Evolutionary conservation across 2,113 vertebrate species (phyloP).

Genomic region (Neopipo cinnamomea): DNA sequence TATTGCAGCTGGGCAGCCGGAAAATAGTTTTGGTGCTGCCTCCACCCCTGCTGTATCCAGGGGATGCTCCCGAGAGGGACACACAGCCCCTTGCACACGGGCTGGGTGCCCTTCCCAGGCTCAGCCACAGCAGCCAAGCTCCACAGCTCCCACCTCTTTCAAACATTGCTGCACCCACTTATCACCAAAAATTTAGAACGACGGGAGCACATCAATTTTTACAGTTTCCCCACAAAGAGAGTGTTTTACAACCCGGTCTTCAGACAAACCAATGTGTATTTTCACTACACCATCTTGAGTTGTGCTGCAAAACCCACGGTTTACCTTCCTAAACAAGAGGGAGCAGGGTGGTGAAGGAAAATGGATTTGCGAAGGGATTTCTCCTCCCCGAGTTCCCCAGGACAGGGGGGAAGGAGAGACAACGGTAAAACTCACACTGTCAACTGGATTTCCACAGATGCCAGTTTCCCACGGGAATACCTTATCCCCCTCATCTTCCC

Average conservation of each 20-base stretch:
- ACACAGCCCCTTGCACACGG: rapidly evolving
- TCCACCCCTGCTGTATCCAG: not conserved
- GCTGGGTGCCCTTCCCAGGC: not conserved
- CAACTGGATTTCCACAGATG: not conserved
- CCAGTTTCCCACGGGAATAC: rapidly evolving
- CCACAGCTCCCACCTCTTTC: not conserved
- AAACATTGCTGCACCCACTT: not conserved
- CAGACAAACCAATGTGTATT: not conserved
- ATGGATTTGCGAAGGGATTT: not conserved
- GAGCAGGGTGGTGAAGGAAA: not conserved
- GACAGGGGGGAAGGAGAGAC: not conserved
- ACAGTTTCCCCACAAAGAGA: not conserved
- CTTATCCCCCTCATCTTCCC: rapidly evolving
- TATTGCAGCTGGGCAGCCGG: not conserved
- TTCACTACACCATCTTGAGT: rapidly evolving
- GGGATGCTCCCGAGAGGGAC: not conserved
- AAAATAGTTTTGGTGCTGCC: not conserved
- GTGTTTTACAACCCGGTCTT: not conserved
- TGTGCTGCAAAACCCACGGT: not conserved
- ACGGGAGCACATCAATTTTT: not conserved
- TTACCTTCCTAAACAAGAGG: not conserved
- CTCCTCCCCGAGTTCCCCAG: not conserved
- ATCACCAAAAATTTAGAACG: not conserved
- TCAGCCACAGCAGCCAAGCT: not conserved
- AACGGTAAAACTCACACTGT: not conserved